Evolutionary conservation across 1,140 invertebrate species (phyloP).

Genomic region (Stegodyphus dumicola): DNA sequence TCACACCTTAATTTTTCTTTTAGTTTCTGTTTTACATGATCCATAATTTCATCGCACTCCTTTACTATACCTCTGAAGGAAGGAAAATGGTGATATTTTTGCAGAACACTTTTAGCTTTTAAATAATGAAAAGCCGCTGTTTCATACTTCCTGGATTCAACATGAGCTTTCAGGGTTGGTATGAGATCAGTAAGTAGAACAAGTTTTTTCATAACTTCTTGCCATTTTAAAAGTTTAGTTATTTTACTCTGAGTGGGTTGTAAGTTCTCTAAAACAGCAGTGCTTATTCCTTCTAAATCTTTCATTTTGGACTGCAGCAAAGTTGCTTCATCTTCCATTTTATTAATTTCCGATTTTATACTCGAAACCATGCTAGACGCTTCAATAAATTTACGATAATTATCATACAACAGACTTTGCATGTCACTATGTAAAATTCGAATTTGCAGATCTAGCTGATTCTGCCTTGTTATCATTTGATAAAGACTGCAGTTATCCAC

Average conservation of each 20-base stretch:
- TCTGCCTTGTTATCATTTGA: constrained; percentile 1
- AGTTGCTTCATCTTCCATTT: constrained; percentile 1
- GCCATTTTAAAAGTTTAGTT: neutral
- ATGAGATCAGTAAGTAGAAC: neutral
- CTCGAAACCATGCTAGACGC: neutral
- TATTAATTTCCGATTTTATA: neutral
- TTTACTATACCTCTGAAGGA: neutral
- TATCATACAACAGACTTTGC: constrained; percentile 21
- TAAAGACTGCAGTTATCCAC: neutral
- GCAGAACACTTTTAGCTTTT: neutral
- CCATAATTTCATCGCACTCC: constrained; percentile 2
- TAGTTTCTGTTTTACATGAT: neutral
- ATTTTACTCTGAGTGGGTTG: neutral
- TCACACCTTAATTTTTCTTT: neutral
- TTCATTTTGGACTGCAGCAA: neutral
- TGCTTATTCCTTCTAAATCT: neutral
- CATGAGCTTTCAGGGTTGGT: neutral
- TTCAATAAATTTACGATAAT: constrained; percentile 21
- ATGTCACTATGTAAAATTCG: neutral
- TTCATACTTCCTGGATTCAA: neutral
- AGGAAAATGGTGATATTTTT: neutral
- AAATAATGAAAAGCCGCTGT: neutral
- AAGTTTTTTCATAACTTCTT: neutral
- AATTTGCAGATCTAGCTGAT: constrained; percentile 26
- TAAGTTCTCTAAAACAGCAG: constrained; percentile 2